Evolutionary conservation across 2,113 vertebrate species (phyloP).

Genomic region (Perca flavescens): DNA sequence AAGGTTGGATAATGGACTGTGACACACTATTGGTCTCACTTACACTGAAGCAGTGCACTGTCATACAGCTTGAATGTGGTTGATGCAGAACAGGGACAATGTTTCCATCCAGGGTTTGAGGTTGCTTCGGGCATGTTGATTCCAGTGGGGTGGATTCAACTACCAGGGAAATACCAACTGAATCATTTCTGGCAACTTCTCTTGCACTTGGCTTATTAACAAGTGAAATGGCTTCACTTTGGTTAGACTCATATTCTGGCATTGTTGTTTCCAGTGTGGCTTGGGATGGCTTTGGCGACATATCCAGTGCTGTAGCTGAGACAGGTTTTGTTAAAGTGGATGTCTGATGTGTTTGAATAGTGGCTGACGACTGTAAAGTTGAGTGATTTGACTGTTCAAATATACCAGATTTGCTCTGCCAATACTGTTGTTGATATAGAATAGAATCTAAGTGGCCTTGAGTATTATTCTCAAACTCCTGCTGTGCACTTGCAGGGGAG

Average conservation of each 20-base stretch:
- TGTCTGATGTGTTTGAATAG: conserved; percentile 52
- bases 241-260: not conserved
- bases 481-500: conserved; percentile 12
- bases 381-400: conserved; percentile 3
- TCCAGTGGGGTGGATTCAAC: conserved; percentile 52
- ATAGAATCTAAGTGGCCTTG: conserved; percentile 16
- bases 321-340: conserved; percentile 71
- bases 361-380: not conserved
- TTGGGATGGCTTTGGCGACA: conserved; percentile 73
- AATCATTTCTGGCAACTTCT: conserved; percentile 50
- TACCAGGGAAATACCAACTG: conserved; percentile 65
- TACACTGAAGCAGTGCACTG: not conserved
- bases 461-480: conserved; percentile 3
- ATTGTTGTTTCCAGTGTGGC: conserved; percentile 36
- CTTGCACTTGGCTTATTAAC: conserved; percentile 68
- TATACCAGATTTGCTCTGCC: conserved; percentile 4
- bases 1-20: conserved; percentile 29
- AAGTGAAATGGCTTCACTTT: conserved; percentile 65
- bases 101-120: conserved; percentile 16
- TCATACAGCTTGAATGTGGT: not conserved
- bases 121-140: conserved; percentile 17
- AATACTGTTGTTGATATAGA: conserved; percentile 35
- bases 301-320: conserved; percentile 82
- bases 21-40: conserved; percentile 10
- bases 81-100: conserved; percentile 25